Base-by-base conservation (phyloP, 2,113 vertebrate genomes). In the Psephotus haematonotus region DNA sequence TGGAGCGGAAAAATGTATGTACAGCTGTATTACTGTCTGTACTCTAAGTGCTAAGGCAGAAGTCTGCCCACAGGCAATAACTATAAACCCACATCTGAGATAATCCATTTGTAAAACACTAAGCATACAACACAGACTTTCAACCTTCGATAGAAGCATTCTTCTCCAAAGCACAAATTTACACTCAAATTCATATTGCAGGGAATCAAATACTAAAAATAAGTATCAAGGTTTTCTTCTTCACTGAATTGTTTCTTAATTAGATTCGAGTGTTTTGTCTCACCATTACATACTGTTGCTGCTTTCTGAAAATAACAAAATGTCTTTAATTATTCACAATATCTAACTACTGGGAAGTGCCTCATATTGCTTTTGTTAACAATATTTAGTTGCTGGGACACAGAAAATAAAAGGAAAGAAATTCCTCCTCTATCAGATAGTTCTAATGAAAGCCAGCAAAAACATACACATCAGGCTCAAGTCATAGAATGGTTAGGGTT, bases 141-240 rank as follows among this genome's bases (percentile, higher is more conserved):
- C 81, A 88, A 76, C 63, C n/a, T 70, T 52, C 33, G 74, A 92
- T 60, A 68, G 74, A 82, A 92, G 43, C 16, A 63, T 79, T 84
- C 80, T 84, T 71, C 65, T 90, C 82, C 76, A 80, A 90, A 96
- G 53, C 39, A 96, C 78, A 84, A 91, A 94, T 89, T 94, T 94
- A 92, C 74, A 85, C 88, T 80, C 83, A 71, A 91, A 93, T 88
- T 84, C 27, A 46, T 72, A 74, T 92, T 88, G 52, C 43, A 49
- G 27, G 37, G 39, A 96, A 91, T 75, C 52, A 91, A 67, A 76
- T 82, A 70, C 46, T 82, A 57, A 77, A 81, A 94, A 59, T 80
- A 86, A 81, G 43, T 10, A 35, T 70, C 80, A 84, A 62, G 39
- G 65, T 84, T 92, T 92, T 84, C 37, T 65, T 74, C 60, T 55